phyloP scores from a whole-genome alignment of 2,888 invertebrate genomes.

The Isoperla grammatica region DNA sequence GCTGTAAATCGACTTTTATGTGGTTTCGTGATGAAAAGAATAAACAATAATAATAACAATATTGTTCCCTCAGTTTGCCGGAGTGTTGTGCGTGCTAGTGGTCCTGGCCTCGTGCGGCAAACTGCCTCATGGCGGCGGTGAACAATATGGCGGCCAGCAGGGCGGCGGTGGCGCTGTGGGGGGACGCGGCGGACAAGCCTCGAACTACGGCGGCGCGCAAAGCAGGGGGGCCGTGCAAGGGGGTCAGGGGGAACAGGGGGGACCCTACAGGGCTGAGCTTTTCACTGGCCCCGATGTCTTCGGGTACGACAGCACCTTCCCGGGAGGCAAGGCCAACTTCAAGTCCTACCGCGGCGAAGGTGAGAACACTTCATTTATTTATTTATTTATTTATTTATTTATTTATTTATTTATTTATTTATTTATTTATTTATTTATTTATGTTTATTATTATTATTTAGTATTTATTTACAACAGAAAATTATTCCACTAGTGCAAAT shows the following conservation, averaged over 20 bases:
- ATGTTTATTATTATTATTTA: no score
- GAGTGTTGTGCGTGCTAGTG: not conserved
- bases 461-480: no score
- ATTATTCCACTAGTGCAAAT: no score
- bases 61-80: no score
- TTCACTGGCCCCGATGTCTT: conserved; percentile 24
- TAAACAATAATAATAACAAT: no score
- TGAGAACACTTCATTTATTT: conserved; percentile 10
- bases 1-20: no score
- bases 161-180: not conserved
- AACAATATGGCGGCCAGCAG: not conserved
- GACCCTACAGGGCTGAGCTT: conserved; percentile 19
- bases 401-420: not conserved
- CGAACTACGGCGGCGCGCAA: not conserved
- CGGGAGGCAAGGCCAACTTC: conserved; percentile 25
- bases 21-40: no score
- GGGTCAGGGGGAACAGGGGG: conserved; percentile 8
- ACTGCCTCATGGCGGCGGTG: not conserved
- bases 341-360: conserved; percentile 20
- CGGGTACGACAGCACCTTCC: conserved; percentile 25
- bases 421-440: not conserved
- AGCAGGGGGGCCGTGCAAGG: not conserved
- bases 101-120: not conserved
- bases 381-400: no score
- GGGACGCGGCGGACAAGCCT: not conserved